A percentile compares a stretch with the other conserved stretches of the same genome.
phyloP scores from a whole-genome alignment of 2,113 vertebrate species.

The Bufo bufo region DNA sequence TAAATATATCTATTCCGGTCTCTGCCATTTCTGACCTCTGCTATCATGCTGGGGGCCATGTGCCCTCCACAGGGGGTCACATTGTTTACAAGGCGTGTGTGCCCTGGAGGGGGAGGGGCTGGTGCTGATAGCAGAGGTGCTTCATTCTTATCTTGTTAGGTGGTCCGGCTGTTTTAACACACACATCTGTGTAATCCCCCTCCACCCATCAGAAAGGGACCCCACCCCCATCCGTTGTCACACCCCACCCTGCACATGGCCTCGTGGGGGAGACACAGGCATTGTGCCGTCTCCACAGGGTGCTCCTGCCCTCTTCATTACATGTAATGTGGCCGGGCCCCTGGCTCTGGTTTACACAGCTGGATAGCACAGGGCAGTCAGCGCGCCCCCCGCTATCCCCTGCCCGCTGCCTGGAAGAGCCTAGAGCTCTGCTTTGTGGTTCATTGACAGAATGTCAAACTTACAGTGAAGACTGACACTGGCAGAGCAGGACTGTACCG shows the following conservation, averaged over 20 bases:
- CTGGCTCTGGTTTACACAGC: too few relatives aligned
- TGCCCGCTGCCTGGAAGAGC: too few relatives aligned
- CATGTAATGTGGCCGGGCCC: too few relatives aligned
- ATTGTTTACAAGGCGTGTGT: slow-evolving; percentile 86
- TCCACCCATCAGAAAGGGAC: slow-evolving; percentile 42
- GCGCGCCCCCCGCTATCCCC: too few relatives aligned
- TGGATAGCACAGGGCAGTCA: too few relatives aligned
- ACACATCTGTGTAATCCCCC: slow-evolving; percentile 81
- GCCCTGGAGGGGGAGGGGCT: slow-evolving; percentile 73
- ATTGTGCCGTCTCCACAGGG: background rate
- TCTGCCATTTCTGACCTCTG: background rate
- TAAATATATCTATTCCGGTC: background rate
- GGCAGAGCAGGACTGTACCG: too few relatives aligned
- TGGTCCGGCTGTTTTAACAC: slow-evolving; percentile 83
- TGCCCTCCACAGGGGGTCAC: slow-evolving; percentile 75
- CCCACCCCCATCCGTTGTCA: slow-evolving; percentile 20
- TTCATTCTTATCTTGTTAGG: slow-evolving; percentile 87
- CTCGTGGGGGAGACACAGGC: slow-evolving; percentile 34
- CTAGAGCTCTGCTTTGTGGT: too few relatives aligned
- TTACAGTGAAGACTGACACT: too few relatives aligned
- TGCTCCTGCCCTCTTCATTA: background rate
- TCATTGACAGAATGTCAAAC: too few relatives aligned
- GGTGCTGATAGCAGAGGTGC: slow-evolving; percentile 91
- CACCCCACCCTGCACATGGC: slow-evolving; percentile 56
- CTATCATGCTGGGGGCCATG: slow-evolving; percentile 47